phyloP scores from a whole-genome alignment of 2,888 invertebrate genomes.

The Ophraella communa region DNA sequence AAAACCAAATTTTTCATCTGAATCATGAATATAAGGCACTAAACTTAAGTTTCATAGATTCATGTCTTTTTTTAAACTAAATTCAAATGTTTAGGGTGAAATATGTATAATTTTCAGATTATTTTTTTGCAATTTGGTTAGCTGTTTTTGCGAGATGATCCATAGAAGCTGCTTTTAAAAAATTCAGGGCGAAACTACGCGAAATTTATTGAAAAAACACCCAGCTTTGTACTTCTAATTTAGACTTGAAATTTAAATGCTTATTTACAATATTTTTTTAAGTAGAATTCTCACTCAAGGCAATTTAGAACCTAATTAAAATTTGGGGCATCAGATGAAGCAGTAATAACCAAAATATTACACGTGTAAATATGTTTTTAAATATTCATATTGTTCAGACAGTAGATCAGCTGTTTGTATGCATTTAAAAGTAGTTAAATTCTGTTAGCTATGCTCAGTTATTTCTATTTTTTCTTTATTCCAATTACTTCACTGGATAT shows the following conservation, averaged over 20 bases:
- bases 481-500: too few relatives aligned
- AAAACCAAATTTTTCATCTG: too few relatives aligned
- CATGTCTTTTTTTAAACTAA: too few relatives aligned
- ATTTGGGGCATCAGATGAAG: background rate
- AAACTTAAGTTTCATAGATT: too few relatives aligned
- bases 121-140: background rate
- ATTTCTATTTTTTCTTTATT: too few relatives aligned
- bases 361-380: too few relatives aligned
- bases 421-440: too few relatives aligned
- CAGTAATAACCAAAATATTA: too few relatives aligned
- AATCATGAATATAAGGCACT: too few relatives aligned
- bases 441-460: too few relatives aligned
- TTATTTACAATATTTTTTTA: conserved; percentile 24
- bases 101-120: background rate
- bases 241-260: conserved; percentile 10
- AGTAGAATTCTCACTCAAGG: conserved; percentile 24
- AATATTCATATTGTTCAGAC: too few relatives aligned
- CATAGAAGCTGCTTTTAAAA: conserved; percentile 31
- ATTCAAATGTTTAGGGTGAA: background rate
- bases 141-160: conserved; percentile 21
- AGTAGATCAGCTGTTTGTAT: too few relatives aligned
- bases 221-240: conserved; percentile 28
- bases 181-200: conserved; percentile 25
- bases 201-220: conserved; percentile 27
- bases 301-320: conserved; percentile 1